Evolutionary conservation across 37 sponge, comb jelly and placozoan species (phyloP), one percentile per base, ranked within the genome.

Genomic region (Axinella damicornis): DNA sequence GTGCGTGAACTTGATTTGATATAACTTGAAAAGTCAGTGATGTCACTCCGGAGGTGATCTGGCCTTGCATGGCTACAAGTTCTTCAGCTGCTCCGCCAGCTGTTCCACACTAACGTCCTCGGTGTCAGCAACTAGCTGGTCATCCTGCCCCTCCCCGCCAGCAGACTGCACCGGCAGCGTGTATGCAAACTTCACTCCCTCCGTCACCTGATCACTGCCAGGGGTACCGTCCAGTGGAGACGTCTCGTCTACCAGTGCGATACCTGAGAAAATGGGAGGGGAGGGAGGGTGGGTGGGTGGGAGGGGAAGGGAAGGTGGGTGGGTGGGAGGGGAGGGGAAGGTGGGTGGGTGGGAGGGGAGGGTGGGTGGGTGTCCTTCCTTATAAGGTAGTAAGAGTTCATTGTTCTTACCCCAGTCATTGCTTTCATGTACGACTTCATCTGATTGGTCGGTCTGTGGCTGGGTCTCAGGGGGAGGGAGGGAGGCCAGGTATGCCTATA

Each of bases 391-490:
- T 14, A 62, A 14, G 18, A 71, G 70, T 37, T 24, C 52, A n/a
- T n/a, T n/a, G 32, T 25, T 30, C 69, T 40, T 70, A 93, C 96
- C 96, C 96, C 96, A 95, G 35, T 95, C 85, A 73, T 95, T 95
- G 87, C 58, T 69, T 53, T 95, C 96, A 72, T 95, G 96, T 9
- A 87, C 66, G 11, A 90, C 92, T 17, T 66, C 66, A 5, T 53
- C 73, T 38, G 77, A 33, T 5, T 55, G n/a, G 33, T 79, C 52
- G 33, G 37, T 59, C n/a, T 76, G 57, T 57, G 59, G 28, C 25
- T 65, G 34, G 27, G 52, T 38, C 40, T 74, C 38, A 40, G 53
- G 52, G 55, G 73, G 53, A 39, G 77, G 80, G 19, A 78, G 75
- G n/a, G 72, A 36, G 1, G 69, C 73, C 12, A 82, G 78, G 27